Conservation (phyloP, 2,888 invertebrate species). For the Stegophylla sp. region DNA sequence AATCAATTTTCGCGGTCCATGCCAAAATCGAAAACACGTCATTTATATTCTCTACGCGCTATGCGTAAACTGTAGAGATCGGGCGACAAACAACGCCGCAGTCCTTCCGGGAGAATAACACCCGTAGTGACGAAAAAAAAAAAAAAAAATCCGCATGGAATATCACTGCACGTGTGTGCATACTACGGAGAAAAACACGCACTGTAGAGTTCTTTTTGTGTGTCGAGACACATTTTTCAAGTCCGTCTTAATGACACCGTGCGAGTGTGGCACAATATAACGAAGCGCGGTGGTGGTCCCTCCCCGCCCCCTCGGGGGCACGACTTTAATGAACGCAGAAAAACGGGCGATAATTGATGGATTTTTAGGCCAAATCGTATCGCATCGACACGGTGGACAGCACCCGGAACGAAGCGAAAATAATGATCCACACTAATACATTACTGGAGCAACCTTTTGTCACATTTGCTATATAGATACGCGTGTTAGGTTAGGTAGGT, state of each 20-base stretch:
- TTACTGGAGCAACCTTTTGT: neutral
- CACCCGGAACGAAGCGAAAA: neutral
- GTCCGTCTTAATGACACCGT: constrained; percentile 23
- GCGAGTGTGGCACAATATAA: constrained; percentile 28
- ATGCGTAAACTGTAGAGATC: no score
- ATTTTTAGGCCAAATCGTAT: constrained; percentile 41
- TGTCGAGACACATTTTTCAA: constrained; percentile 33
- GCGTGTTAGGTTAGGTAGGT: no score
- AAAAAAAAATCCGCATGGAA: constrained; percentile 15
- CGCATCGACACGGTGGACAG: neutral
- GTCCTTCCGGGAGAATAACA: constrained; percentile 38
- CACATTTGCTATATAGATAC: neutral
- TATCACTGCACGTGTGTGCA: neutral
- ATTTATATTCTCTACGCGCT: neutral
- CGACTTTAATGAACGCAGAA: constrained; percentile 41
- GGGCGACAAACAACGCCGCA: constrained; percentile 52
- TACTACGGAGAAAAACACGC: neutral
- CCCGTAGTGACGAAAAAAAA: neutral
- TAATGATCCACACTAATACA: neutral
- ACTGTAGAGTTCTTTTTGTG: constrained; percentile 10
- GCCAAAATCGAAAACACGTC: constrained; percentile 56
- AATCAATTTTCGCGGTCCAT: constrained; percentile 56
- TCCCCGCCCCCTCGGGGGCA: neutral
- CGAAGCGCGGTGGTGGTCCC: neutral
- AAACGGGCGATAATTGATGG: constrained; percentile 28